Conservation (phyloP, 2,888 invertebrate genomes). For the Hecatera dysodea region DNA sequence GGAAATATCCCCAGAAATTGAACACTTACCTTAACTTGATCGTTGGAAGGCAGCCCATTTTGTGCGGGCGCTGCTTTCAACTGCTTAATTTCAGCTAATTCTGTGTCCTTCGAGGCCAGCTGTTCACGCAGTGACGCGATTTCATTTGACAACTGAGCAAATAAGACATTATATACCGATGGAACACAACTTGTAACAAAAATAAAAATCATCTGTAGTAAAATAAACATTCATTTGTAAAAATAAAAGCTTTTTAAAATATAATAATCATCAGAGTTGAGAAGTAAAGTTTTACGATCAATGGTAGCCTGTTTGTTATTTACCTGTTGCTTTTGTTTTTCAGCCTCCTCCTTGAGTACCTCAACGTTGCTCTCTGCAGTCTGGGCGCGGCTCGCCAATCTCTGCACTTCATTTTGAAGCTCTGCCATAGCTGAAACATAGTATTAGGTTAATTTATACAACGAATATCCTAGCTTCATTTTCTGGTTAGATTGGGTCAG, state of each 20-base stretch:
- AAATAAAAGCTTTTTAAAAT: too few relatives aligned
- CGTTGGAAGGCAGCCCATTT: slow-evolving; percentile 81
- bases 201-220: neutral
- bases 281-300: too few relatives aligned
- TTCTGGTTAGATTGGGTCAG: too few relatives aligned
- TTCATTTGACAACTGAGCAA: slow-evolving; percentile 76
- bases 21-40: slow-evolving; percentile 79
- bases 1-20: neutral
- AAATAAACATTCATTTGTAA: too few relatives aligned
- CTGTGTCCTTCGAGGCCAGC: slow-evolving; percentile 77
- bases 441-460: neutral
- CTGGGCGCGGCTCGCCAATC: slow-evolving; percentile 81
- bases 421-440: slow-evolving; percentile 79
- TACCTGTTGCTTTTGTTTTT: slow-evolving; percentile 87
- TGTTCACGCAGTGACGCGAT: slow-evolving; percentile 76
- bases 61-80: slow-evolving; percentile 82
- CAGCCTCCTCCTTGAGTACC: slow-evolving; percentile 88
- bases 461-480: neutral
- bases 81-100: slow-evolving; percentile 81
- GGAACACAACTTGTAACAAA: neutral
- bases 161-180: neutral
- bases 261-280: neutral
- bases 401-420: slow-evolving; percentile 88
- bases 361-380: slow-evolving; percentile 80
- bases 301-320: neutral